Base-by-base conservation (phyloP, 2,113 vertebrate genomes). In the Hypocryptadius cinnamomeus region DNA sequence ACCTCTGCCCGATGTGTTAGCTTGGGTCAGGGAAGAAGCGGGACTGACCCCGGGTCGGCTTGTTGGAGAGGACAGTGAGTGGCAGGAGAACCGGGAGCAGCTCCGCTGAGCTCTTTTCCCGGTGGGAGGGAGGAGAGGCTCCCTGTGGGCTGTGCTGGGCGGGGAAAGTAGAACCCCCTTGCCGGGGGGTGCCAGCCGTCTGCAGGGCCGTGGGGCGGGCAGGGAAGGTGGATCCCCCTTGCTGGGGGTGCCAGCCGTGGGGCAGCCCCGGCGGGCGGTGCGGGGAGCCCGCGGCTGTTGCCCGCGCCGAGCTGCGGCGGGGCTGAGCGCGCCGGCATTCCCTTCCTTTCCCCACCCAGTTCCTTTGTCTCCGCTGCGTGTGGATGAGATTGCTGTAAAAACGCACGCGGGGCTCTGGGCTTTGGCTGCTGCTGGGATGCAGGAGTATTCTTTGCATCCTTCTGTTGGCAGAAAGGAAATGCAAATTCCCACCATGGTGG, bases 351-450 rank as follows among this genome's bases (percentile, higher is more conserved):
- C 68, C 63, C 90, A 80, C 87, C 93, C 73, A 81, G 68, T 96
- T 93, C 56, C 82, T 96, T 78, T 95, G 89, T 96, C 78, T 96
- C 31, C 12, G 10, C 91, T 78, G 66, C 7, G 6, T 65, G 16
- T 40, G 76, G 31, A 8, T 24, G 79, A 87, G 82, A 48, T 27
- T 72, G 82, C 79, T 47, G 64, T 45, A 72, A 57, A 90, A 65
- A 35, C 2, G 56, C 79, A 35, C 56, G 15, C 21, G 30, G 19
- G 31, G 77, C 69, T 54, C 10, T 2, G 40, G 42, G 45, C 60
- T 92, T 56, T 12, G 45, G 61, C 59, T 61, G 79, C 68, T 80
- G 80, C 70, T 37, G 44, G 61, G 33, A 33, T 13, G 10, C 13
- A 1, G n/a, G 50, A 73, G 78, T n/a, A 10, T 86, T 91, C 92